phyloP scores from a whole-genome alignment of 2,113 vertebrate genomes.

The Zootoca vivipara region DNA sequence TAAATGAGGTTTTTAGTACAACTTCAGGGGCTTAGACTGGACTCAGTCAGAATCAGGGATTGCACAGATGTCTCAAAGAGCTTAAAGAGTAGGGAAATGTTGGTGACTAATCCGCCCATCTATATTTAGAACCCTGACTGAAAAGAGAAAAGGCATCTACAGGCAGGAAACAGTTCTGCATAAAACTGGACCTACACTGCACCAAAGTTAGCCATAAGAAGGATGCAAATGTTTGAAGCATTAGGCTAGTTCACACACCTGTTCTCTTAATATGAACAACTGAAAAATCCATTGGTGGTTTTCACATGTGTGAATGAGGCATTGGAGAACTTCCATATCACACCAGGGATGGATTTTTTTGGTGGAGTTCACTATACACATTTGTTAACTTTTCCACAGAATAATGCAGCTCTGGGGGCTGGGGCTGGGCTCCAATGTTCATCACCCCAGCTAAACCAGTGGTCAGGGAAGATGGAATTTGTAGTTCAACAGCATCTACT shows the following conservation, averaged over 20 bases:
- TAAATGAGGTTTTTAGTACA: constrained; percentile 45
- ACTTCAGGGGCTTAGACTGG: constrained; percentile 35
- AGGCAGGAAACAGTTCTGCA: constrained; percentile 14
- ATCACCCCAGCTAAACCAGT: too few species aligned
- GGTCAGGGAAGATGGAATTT: too few species aligned
- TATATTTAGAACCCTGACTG: constrained; percentile 68
- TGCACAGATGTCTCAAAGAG: constrained; percentile 83
- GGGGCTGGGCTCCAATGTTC: not conserved
- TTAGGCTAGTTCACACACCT: not conserved
- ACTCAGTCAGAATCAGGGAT: constrained; percentile 71
- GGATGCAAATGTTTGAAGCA: not conserved
- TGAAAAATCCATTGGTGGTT: not conserved
- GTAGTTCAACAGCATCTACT: too few species aligned
- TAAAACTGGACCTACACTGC: constrained; percentile 11
- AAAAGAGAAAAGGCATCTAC: constrained; percentile 32
- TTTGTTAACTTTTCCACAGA: not conserved
- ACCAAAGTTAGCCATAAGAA: not conserved
- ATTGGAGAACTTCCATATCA: not conserved
- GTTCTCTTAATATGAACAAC: not conserved
- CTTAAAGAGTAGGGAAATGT: constrained; percentile 76
- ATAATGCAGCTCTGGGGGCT: not conserved
- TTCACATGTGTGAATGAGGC: not conserved
- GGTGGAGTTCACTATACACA: not conserved
- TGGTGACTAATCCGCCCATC: constrained; percentile 77
- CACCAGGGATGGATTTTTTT: not conserved